Conservation (phyloP, 2,797 vertebrate genomes). For the Geotrypetes seraphini region DNA sequence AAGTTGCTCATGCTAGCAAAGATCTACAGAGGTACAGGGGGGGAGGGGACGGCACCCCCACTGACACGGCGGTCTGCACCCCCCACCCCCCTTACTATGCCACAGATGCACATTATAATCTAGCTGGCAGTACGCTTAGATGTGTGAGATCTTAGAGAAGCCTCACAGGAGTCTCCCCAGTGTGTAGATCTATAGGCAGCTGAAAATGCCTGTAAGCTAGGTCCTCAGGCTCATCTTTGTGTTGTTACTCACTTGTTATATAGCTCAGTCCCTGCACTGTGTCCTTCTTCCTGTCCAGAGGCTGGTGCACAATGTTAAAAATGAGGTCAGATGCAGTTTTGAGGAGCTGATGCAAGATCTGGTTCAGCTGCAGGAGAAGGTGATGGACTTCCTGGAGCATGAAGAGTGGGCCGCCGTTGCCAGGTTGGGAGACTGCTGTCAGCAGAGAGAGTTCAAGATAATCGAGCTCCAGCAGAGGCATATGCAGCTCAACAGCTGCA, state of each 20-base stretch:
- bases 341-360: conserved; percentile 68
- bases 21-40: too few relatives aligned
- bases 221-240: too few relatives aligned
- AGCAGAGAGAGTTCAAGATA: conserved; percentile 27
- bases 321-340: conserved; percentile 69
- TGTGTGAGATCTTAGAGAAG: too few relatives aligned
- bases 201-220: too few relatives aligned
- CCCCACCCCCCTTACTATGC: too few relatives aligned
- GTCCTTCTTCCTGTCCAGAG: conserved; percentile 46
- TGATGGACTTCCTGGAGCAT: conserved; percentile 69
- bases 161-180: too few relatives aligned
- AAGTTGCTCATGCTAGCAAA: too few relatives aligned
- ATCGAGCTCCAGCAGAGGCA: conserved; percentile 66
- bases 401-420: conserved; percentile 40
- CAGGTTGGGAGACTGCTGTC: conserved; percentile 22
- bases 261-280: conserved; percentile 26
- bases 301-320: conserved; percentile 60
- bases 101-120: too few relatives aligned
- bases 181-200: too few relatives aligned
- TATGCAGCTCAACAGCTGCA: conserved; percentile 48
- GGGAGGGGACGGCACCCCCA: too few relatives aligned
- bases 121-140: too few relatives aligned
- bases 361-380: conserved; percentile 60
- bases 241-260: conserved; percentile 31
- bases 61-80: too few relatives aligned